Base-by-base conservation (phyloP, 2,113 vertebrate species). In the Megalops atlanticus region DNA sequence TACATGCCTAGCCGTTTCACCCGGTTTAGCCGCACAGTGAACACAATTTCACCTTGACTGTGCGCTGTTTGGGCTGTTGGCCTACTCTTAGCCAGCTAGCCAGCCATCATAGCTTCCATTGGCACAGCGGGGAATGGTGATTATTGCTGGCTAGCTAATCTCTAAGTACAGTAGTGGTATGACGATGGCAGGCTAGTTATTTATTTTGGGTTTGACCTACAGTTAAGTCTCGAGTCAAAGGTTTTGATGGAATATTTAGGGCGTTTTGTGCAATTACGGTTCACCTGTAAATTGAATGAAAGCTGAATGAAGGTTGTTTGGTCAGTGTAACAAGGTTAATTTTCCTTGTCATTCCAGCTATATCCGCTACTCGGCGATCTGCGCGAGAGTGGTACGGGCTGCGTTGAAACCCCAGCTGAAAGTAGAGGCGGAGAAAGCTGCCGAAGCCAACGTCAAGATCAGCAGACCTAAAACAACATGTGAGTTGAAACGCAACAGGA, bases 351-450 rank as follows among this genome's bases (percentile, higher is more conserved):
- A 74, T 47, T 83, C 16, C 79, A 98, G 96, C 88, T 98, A 98
- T 91, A 97, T 98, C 89, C 95, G 96, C 0, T 98, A 94, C 84
- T 98, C 97, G 0, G 92, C 96, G 82, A 96, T 99, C 90, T 99
- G 97, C 38, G 98, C 97, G 0, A 94, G 85, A 74, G 97, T 88
- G 0, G 94, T 99, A 14, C 88, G 98, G 0, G 95, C 95, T 0
- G 97, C 98, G 0, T 79, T 99, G 85, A 99, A 99, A 89, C 94
- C 96, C 0, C 93, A 96, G 87, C 89, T 94, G 85, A 94, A 91
- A 78, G 76, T 84, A 0, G 95, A 94, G 12, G 97, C 96, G 0
- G 36, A 97, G 81, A 97, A 90, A 87, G 89, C 84, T 0, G 92
- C 97, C 0, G 89, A 90, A 47, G 86, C 94, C 84, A 96, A 2